Base-by-base conservation (phyloP, 1,140 invertebrate genomes). In the Lordiphosa collinella region DNA sequence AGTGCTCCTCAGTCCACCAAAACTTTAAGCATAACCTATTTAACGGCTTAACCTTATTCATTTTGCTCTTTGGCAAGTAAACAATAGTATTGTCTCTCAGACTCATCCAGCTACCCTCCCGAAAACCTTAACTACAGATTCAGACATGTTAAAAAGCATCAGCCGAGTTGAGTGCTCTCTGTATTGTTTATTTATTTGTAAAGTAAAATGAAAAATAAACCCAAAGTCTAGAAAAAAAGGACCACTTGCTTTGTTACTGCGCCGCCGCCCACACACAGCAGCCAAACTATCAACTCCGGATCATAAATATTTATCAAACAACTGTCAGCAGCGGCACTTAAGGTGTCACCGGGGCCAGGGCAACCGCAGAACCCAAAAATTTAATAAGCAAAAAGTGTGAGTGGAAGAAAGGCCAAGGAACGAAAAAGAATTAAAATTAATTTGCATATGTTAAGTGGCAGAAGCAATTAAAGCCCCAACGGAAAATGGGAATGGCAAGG, bases 371-470 rank as follows among this genome's bases (percentile, higher is more conserved):
- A 10, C 14, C 14, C 16, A 46, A 31, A 48, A 16, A 52, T 25
- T 25, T 25, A 22, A 35, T 13, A 11, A 18, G 12, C 13, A 31
- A 14, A 53, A 48, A 12, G 13, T 48, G 13, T 10, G 32, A 13
- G 12, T 22, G 10, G 18, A 32, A 34, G 35, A 14, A 22, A 31
- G 48, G n/a, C 44, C 3, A 18, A 8, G 36, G 37, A 50, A 51
- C 6, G 12, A 34, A 43, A 61, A 50, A 64, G 47, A 76, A 72
- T 68, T 51, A 54, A 78, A 84, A 78, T 84, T 65, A 73, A 84
- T 84, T 84, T 85, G 78, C 78, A 84, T 84, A 84, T 76, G 78
- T 85, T 84, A 84, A 84, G 78, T 84, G 78, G 78, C 68, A 84
- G 68, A 62, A 75, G 78, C 78, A 84, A 84, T 84, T 84, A 84